Conservation (phyloP, 37 sponge, comb jelly and placozoan species). For the Chondrilla cf. caribensis region DNA sequence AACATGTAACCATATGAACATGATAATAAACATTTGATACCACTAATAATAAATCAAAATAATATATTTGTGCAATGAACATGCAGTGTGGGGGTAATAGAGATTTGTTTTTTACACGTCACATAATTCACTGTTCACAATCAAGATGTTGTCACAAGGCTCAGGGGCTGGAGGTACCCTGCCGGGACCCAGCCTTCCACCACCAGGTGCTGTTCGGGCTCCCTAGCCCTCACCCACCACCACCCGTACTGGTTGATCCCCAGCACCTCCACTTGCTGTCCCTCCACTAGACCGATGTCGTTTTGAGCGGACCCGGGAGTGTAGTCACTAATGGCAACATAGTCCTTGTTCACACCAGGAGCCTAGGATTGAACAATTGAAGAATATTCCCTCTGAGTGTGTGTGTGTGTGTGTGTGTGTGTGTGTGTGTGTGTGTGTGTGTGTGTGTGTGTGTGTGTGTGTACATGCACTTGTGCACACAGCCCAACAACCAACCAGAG, state of each 20-base stretch:
- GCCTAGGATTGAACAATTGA: slow-evolving; percentile 42
- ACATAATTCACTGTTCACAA: too few relatives aligned
- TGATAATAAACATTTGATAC: too few relatives aligned
- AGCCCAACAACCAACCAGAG: background rate
- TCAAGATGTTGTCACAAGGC: too few relatives aligned
- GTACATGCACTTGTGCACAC: background rate
- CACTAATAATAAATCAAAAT: too few relatives aligned
- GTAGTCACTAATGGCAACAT: slow-evolving; percentile 60
- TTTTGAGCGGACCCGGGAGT: slow-evolving; percentile 50
- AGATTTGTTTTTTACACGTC: too few relatives aligned
- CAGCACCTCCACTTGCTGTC: slow-evolving; percentile 73
- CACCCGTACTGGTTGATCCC: slow-evolving; percentile 71
- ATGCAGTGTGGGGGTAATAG: too few relatives aligned
- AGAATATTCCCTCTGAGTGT: background rate
- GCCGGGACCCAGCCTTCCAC: slow-evolving; percentile 85
- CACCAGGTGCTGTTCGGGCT: slow-evolving; percentile 22
- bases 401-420: too few relatives aligned
- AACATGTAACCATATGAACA: too few relatives aligned
- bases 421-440: too few relatives aligned
- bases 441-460: too few relatives aligned
- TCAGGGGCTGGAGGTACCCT: slow-evolving; percentile 52
- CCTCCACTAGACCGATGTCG: slow-evolving; percentile 40
- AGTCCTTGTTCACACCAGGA: slow-evolving; percentile 58
- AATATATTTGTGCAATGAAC: too few relatives aligned
- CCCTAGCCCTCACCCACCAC: slow-evolving; percentile 78